A percentile compares a stretch with the other conserved stretches of the same genome.
phyloP scores from a whole-genome alignment of 2,797 vertebrate species.

The Brotula barbata region DNA sequence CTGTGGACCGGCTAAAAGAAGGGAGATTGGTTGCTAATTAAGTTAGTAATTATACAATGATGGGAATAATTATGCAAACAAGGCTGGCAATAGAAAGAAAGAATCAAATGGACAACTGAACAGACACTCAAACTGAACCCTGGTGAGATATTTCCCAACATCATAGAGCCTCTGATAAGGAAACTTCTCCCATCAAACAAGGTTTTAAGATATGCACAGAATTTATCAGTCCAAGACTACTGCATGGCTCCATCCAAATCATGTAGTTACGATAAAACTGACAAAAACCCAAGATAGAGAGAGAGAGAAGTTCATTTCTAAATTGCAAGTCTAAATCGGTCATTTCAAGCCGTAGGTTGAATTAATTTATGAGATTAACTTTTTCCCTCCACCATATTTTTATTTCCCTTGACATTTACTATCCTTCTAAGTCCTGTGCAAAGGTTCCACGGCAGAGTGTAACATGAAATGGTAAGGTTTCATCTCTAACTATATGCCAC shows the following conservation, averaged over 20 bases:
- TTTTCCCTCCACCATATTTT: constrained; percentile 55
- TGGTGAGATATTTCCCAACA: constrained; percentile 63
- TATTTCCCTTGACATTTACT: constrained; percentile 71
- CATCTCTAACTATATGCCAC: constrained; percentile 18
- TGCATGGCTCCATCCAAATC: constrained; percentile 72
- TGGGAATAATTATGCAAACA: constrained; percentile 65
- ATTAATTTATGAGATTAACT: constrained; percentile 74
- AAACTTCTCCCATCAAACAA: constrained; percentile 63
- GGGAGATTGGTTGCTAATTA: constrained; percentile 51
- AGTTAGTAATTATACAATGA: constrained; percentile 57
- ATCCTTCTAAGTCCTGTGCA: constrained; percentile 38
- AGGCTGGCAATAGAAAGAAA: constrained; percentile 29
- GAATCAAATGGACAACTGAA: constrained; percentile 53
- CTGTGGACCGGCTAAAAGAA: constrained; percentile 7
- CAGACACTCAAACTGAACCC: constrained; percentile 59
- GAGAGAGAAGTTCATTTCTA: constrained; percentile 71
- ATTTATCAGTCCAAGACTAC: constrained; percentile 70
- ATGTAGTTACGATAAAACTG: constrained; percentile 70
- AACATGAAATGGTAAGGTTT: constrained; percentile 17
- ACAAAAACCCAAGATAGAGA: constrained; percentile 70
- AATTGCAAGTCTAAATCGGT: constrained; percentile 79
- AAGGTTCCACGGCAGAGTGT: constrained; percentile 38
- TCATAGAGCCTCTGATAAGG: constrained; percentile 78
- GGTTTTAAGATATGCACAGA: constrained; percentile 58
- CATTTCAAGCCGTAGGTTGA: constrained; percentile 77